Conservation (phyloP, 2,113 vertebrate genomes). For the Atractosteus spatula region DNA sequence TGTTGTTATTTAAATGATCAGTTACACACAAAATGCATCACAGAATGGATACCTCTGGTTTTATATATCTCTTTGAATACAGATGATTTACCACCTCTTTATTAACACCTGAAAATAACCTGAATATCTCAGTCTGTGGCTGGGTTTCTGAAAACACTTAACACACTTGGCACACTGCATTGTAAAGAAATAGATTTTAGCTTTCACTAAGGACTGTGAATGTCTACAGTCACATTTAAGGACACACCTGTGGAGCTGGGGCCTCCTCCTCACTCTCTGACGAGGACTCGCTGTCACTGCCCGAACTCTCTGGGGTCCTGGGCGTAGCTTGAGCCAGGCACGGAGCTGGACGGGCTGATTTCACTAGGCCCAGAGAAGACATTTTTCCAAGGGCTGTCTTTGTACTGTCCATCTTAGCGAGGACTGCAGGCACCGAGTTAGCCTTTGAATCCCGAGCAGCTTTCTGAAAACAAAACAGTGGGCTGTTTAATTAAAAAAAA, state of each 20-base stretch:
- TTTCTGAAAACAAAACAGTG: not conserved
- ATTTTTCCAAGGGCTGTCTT: not conserved
- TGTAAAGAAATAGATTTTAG: too few relatives aligned
- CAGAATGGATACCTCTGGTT: too few relatives aligned
- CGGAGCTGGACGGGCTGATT: not conserved
- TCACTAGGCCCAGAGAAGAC: not conserved
- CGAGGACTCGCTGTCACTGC: slow-evolving; percentile 9
- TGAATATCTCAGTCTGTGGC: too few relatives aligned
- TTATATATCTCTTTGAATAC: too few relatives aligned
- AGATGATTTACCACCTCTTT: too few relatives aligned
- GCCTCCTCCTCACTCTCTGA: slow-evolving; percentile 18
- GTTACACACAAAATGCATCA: too few relatives aligned
- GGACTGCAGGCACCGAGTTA: not conserved
- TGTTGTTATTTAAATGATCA: too few relatives aligned
- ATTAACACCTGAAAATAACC: too few relatives aligned
- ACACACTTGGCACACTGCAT: too few relatives aligned
- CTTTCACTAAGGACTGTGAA: too few relatives aligned
- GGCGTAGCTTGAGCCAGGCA: not conserved
- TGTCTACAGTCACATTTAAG: too few relatives aligned
- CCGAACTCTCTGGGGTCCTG: slow-evolving; percentile 7
- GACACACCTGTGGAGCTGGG: not conserved
- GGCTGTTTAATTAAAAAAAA: not conserved
- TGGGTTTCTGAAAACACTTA: too few relatives aligned
- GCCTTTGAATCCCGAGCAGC: not conserved
- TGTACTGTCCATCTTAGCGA: not conserved